Evolutionary conservation across 2,113 vertebrate species (phyloP).

Genomic region (Mesoclemmys tuberculata): DNA sequence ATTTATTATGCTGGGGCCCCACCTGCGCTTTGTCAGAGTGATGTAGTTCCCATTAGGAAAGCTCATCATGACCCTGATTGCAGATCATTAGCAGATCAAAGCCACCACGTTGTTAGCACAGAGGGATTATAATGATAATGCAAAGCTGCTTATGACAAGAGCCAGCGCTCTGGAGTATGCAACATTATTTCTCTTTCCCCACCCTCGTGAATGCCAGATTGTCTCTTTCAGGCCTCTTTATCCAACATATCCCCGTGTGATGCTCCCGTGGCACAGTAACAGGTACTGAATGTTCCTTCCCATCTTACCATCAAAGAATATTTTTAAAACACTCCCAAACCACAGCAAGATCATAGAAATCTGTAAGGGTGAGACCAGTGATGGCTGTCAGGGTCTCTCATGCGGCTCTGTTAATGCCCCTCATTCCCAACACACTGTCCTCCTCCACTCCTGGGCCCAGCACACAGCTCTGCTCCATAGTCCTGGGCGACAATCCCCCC

Average conservation of each 20-base stretch:
- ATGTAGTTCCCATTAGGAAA: not conserved
- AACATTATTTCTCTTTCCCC: not conserved
- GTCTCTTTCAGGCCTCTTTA: not conserved
- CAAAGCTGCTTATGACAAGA: not conserved
- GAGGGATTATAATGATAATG: constrained; percentile 36
- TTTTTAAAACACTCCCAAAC: not conserved
- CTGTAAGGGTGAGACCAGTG: not conserved
- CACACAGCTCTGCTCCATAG: not conserved
- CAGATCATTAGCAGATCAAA: constrained; percentile 16
- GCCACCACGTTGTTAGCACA: constrained; percentile 6
- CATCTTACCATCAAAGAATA: not conserved
- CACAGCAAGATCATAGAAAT: not conserved
- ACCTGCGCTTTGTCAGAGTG: not conserved
- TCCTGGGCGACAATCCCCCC: not conserved
- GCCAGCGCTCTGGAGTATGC: not conserved
- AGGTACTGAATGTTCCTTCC: not conserved
- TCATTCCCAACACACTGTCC: rapidly evolving
- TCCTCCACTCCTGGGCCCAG: not conserved
- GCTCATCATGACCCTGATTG: not conserved
- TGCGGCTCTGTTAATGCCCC: rapidly evolving
- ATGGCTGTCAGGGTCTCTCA: not conserved
- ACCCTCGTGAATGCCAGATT: constrained; percentile 12
- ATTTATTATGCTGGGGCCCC: not conserved
- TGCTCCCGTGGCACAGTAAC: not conserved
- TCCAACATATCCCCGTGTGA: rapidly evolving